Conservation (phyloP, 2,797 vertebrate genomes). For the Malacoraja senta region DNA sequence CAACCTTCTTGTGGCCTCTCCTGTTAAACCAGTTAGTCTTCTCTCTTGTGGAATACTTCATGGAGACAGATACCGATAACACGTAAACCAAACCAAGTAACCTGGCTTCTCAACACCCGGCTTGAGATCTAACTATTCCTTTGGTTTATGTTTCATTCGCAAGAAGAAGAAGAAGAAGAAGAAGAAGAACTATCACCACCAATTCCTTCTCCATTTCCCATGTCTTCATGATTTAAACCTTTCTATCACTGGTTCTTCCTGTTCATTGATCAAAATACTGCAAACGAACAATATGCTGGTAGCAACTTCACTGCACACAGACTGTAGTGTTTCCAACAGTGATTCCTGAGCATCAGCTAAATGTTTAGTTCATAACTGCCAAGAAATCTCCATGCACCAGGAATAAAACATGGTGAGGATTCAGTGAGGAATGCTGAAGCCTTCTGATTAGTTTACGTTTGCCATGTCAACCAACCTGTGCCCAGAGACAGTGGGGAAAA, state of each 20-base stretch:
- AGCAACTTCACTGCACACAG: not conserved
- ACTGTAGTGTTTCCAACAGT: not conserved
- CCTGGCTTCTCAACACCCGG: no score
- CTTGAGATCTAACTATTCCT: no score
- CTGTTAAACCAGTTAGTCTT: no score
- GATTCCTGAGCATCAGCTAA: not conserved
- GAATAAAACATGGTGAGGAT: not conserved
- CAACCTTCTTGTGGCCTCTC: no score
- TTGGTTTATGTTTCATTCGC: no score
- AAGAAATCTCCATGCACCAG: not conserved
- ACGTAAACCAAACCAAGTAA: no score
- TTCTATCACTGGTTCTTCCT: not conserved
- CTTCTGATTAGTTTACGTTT: not conserved
- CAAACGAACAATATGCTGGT: no score
- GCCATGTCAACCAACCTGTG: not conserved
- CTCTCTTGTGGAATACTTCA: no score
- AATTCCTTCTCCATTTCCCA: not conserved
- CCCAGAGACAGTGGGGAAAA: not conserved
- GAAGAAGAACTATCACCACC: not conserved
- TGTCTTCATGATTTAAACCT: not conserved
- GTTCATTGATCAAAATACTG: no score
- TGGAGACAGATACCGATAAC: no score
- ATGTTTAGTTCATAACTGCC: not conserved
- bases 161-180: no score
- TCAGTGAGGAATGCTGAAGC: not conserved